A percentile compares a stretch with the other conserved stretches of the same genome.
phyloP scores from a whole-genome alignment of 1,140 invertebrate genomes.

The Sycophila sp. region DNA sequence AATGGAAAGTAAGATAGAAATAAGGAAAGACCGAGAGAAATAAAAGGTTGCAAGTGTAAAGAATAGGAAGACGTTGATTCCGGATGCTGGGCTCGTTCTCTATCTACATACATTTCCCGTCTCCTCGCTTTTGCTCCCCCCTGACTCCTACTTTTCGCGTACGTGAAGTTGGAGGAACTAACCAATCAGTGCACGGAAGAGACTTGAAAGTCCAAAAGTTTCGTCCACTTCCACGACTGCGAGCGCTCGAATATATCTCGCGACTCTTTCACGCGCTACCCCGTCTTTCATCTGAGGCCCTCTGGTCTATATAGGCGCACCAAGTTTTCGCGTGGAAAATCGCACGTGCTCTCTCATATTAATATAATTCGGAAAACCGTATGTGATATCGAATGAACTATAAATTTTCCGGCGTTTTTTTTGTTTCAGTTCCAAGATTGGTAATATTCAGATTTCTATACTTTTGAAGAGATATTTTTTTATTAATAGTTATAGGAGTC shows the following conservation, averaged over 20 bases:
- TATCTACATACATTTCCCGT: conserved; percentile 50
- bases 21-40: neutral
- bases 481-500: too few relatives aligned
- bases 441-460: too few relatives aligned
- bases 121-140: neutral
- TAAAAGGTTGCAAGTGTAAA: neutral
- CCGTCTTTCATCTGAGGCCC: neutral
- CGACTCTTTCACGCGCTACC: neutral
- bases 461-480: too few relatives aligned
- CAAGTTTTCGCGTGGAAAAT: neutral
- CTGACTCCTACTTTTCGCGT: conserved; percentile 18
- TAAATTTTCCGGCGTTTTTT: neutral
- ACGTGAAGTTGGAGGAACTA: conserved; percentile 50
- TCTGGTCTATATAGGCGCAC: neutral
- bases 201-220: conserved; percentile 31
- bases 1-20: neutral
- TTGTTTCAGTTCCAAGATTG: neutral
- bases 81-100: conserved; percentile 45
- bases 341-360: neutral
- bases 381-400: neutral
- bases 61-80: conserved; percentile 38
- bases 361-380: neutral
- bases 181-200: conserved; percentile 43
- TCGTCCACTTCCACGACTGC: conserved; percentile 14
- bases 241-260: neutral